phyloP scores from a whole-genome alignment of 2,888 invertebrate genomes.

The Ectemnius cavifrons region DNA sequence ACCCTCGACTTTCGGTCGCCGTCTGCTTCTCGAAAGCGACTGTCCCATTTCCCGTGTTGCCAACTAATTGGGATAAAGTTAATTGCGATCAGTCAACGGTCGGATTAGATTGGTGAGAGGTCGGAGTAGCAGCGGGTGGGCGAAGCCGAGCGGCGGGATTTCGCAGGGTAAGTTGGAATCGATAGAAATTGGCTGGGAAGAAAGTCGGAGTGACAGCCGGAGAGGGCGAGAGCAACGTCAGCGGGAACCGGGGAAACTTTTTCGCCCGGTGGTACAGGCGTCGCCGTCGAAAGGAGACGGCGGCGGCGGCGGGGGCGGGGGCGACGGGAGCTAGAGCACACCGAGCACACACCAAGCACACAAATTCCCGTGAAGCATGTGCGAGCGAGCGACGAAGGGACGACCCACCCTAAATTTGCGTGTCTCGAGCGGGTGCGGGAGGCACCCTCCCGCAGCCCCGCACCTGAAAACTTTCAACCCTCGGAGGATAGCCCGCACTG shows the following conservation, averaged over 20 bases:
- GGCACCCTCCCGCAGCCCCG: conserved; percentile 8
- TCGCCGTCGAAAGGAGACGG: no score
- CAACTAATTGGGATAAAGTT: no score
- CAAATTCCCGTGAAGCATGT: conserved; percentile 42
- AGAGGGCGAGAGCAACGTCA: not conserved
- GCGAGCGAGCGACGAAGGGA: conserved; percentile 43
- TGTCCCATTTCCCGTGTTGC: no score
- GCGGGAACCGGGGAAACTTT: conserved; percentile 5
- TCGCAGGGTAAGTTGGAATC: not conserved
- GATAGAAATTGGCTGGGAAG: no score
- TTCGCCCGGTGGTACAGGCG: not conserved
- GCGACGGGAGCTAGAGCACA: no score
- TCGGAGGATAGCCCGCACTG: conserved; percentile 70
- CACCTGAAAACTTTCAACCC: conserved; percentile 71
- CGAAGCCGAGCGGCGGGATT: not conserved
- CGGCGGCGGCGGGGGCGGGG: no score
- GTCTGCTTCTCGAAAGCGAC: no score
- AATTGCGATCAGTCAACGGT: no score
- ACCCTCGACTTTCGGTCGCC: no score
- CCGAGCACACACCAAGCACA: conserved; percentile 18
- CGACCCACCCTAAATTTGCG: conserved; percentile 75
- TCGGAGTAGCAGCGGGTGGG: no score
- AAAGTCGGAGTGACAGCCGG: not conserved
- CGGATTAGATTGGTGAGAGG: no score
- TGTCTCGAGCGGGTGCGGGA: conserved; percentile 68